Base-by-base conservation (phyloP, 2,113 vertebrate genomes). In the Trichomycterus rosablanca region DNA sequence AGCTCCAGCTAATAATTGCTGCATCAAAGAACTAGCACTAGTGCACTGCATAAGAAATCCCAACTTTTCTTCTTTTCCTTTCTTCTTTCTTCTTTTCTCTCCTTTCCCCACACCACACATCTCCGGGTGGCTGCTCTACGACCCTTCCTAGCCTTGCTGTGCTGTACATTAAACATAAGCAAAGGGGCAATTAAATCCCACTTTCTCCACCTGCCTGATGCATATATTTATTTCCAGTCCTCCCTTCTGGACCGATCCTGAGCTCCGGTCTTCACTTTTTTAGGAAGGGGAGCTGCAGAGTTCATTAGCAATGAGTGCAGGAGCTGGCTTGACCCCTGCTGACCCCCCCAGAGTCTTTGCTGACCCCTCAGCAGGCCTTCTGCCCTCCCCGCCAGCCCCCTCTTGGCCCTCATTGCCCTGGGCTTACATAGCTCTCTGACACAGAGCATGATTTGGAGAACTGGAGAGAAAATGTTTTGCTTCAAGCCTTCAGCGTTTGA, bases 101-200 rank as follows among this genome's bases (percentile, higher is more conserved):
- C 53, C 10, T 43, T 43, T 48, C 42, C 42, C 39, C 30, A 40
- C 44, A 37, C 1, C 22, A 18, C 11, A 37, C n/a, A 22, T 57
- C 52, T 70, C 59, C 18, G 64, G 53, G 44, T 54, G 52, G 45
- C 62, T 67, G 66, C 66, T 56, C 51, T 15, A 52, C 59, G 68
- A 63, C 72, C 65, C 35, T 68, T 54, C 37, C 58, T 56, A 37
- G 56, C 32, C 70, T 68, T 46, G 34, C 62, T 57, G 68, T 75
- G 70, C 80, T 80, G 79, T 85, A 85, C 85, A 87, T 87, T 86
- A 86, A 88, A 86, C 82, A 87, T 86, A 82, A 88, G 83, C 78
- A 79, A 77, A 78, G 82, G 84, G 84, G 84, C 83, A 87, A 87
- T 87, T 86, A 88, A 71, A 73, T 62, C 63, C 75, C 75, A 76